phyloP scores from a whole-genome alignment of 2,113 vertebrate species.

The Microcebus tavaratra region DNA sequence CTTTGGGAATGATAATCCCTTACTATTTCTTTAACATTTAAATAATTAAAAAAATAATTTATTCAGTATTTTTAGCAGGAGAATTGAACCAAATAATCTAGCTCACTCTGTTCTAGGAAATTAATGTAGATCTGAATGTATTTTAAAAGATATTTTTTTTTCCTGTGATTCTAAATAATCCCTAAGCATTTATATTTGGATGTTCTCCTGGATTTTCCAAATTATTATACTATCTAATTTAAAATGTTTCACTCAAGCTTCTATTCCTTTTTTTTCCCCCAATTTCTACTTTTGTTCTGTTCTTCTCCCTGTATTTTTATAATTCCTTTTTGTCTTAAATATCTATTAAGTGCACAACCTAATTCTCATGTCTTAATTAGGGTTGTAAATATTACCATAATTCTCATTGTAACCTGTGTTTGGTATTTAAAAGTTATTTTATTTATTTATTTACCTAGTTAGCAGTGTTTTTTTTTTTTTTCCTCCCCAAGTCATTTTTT shows the following conservation, averaged over 20 bases:
- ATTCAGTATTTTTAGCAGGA: neutral
- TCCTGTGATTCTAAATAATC: neutral
- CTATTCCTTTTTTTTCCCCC: neutral
- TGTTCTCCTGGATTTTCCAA: neutral
- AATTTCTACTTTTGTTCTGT: neutral
- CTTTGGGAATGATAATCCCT: neutral
- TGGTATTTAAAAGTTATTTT: neutral
- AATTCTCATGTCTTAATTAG: neutral
- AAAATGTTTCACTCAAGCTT: neutral
- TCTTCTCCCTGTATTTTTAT: neutral
- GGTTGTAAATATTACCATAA: neutral
- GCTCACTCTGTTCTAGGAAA: neutral
- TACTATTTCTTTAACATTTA: neutral
- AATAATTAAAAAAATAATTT: neutral
- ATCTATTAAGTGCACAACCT: neutral
- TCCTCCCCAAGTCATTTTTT: neutral
- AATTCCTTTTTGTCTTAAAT: neutral
- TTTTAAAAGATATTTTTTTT: neutral
- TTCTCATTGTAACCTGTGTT: neutral
- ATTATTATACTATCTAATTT: neutral
- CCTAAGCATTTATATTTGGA: neutral
- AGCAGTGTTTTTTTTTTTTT: neutral
- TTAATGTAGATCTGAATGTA: neutral
- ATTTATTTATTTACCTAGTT: neutral
- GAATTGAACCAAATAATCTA: neutral